phyloP scores from a whole-genome alignment of 2,113 vertebrate species.

The Synodontis membranacea region DNA sequence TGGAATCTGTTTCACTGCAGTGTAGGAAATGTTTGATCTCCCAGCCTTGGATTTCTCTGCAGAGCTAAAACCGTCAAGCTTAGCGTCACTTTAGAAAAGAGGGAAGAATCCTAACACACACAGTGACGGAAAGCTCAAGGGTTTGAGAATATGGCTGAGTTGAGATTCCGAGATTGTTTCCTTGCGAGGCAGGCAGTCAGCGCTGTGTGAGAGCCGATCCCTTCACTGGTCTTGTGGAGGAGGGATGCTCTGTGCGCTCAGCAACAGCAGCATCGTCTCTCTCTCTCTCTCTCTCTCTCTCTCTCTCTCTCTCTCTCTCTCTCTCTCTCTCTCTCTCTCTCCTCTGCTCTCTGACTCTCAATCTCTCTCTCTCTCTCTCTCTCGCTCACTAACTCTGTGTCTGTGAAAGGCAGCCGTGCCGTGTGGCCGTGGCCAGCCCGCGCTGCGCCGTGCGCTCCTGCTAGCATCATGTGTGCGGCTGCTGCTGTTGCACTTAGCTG shows the following conservation, averaged over 20 bases:
- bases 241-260: slow-evolving; percentile 66
- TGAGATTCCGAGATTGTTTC: slow-evolving; percentile 59
- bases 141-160: slow-evolving; percentile 63
- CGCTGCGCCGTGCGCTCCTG: slow-evolving; percentile 8
- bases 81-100: neutral
- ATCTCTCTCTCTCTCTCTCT: neutral
- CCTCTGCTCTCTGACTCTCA: slow-evolving; percentile 7
- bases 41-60: slow-evolving; percentile 24
- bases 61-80: neutral
- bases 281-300: slow-evolving; percentile 33
- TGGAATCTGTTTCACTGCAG: slow-evolving; percentile 19
- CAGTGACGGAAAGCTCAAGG: slow-evolving; percentile 49
- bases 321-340: slow-evolving; percentile 1
- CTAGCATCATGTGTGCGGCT: slow-evolving; percentile 65
- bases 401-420: slow-evolving; percentile 31
- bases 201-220: slow-evolving; percentile 74
- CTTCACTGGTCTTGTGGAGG: slow-evolving; percentile 46
- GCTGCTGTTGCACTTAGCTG: slow-evolving; percentile 56
- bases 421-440: slow-evolving; percentile 32
- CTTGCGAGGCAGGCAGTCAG: slow-evolving; percentile 71
- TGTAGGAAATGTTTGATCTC: slow-evolving; percentile 12
- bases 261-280: slow-evolving; percentile 39
- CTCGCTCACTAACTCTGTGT: neutral
- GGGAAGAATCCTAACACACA: neutral
- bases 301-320: slow-evolving; percentile 6